phyloP scores from a whole-genome alignment of 2,888 invertebrate genomes.

The Noctua fimbriata region DNA sequence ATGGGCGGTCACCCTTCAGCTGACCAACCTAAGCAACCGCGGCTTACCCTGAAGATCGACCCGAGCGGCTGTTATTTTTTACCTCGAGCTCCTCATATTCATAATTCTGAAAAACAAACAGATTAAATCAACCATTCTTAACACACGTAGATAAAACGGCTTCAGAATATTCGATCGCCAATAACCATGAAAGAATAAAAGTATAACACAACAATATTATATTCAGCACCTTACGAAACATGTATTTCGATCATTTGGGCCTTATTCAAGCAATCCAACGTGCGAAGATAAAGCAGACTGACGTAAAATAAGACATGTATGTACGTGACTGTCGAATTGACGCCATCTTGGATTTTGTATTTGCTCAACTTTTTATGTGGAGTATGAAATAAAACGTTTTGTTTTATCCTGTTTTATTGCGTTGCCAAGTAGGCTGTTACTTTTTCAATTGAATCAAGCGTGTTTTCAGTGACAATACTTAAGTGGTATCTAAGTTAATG shows the following conservation, averaged over 20 bases:
- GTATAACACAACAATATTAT: conserved; percentile 16
- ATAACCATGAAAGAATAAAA: conserved; percentile 47
- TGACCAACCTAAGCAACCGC: too few species aligned
- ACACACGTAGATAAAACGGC: conserved; percentile 11
- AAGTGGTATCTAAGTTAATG: not conserved
- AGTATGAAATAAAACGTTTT: conserved; percentile 54
- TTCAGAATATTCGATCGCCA: conserved; percentile 33
- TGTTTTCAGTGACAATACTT: not conserved
- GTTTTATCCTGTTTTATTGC: conserved; percentile 35
- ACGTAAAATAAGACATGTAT: conserved; percentile 60
- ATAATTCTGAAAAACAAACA: not conserved
- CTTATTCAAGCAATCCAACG: conserved; percentile 58
- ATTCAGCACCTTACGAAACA: conserved; percentile 33
- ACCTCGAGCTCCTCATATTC: too few species aligned
- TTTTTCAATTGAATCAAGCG: conserved; percentile 21
- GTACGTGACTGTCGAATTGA: conserved; percentile 56
- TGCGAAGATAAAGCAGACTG: conserved; percentile 59
- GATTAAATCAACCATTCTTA: not conserved
- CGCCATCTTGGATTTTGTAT: conserved; percentile 54
- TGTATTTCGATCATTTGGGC: conserved; percentile 52
- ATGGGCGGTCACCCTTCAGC: too few species aligned
- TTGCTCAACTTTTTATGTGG: conserved; percentile 57
- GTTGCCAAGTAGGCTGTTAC: conserved; percentile 18
- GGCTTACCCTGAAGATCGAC: too few species aligned
- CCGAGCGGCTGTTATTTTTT: too few species aligned